Percentiles rank a stretch among this genome's conserved stretches.
phyloP scores from a whole-genome alignment of 2,797 vertebrate species.

The Cottoperca gobio region DNA sequence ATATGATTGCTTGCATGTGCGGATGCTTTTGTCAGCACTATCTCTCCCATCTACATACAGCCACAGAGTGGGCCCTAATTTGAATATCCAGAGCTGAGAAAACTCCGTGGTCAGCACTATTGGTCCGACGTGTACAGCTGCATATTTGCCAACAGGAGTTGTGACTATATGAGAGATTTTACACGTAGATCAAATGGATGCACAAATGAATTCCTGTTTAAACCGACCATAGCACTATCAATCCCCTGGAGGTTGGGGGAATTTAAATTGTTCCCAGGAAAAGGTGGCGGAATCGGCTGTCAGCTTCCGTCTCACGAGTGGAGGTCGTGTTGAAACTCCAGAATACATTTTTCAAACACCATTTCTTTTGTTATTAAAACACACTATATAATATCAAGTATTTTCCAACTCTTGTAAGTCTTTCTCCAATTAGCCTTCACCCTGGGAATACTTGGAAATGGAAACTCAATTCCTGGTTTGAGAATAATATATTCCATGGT shows the following conservation, averaged over 20 bases:
- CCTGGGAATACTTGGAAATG: conserved; percentile 63
- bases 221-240: conserved; percentile 14
- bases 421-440: conserved; percentile 57
- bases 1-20: conserved; percentile 61
- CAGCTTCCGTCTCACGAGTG: not conserved
- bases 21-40: conserved; percentile 77
- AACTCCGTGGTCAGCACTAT: conserved; percentile 60
- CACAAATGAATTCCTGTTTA: conserved; percentile 39
- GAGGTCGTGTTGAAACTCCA: not conserved
- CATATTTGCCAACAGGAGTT: conserved; percentile 45
- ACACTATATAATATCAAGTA: conserved; percentile 17
- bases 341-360: not conserved
- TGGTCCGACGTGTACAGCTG: conserved; percentile 18
- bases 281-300: not conserved
- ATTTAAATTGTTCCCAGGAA: conserved; percentile 1
- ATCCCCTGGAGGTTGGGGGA: not conserved
- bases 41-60: conserved; percentile 65
- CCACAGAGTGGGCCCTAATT: conserved; percentile 55
- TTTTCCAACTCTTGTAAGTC: conserved; percentile 42
- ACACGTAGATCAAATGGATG: conserved; percentile 40
- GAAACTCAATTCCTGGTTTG: conserved; percentile 57
- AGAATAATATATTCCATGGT: conserved; percentile 68
- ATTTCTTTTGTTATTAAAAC: conserved; percentile 42
- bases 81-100: conserved; percentile 61
- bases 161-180: conserved; percentile 33